Base-by-base conservation (phyloP, 2,797 vertebrate species). In the Acipenser oxyrinchus region DNA sequence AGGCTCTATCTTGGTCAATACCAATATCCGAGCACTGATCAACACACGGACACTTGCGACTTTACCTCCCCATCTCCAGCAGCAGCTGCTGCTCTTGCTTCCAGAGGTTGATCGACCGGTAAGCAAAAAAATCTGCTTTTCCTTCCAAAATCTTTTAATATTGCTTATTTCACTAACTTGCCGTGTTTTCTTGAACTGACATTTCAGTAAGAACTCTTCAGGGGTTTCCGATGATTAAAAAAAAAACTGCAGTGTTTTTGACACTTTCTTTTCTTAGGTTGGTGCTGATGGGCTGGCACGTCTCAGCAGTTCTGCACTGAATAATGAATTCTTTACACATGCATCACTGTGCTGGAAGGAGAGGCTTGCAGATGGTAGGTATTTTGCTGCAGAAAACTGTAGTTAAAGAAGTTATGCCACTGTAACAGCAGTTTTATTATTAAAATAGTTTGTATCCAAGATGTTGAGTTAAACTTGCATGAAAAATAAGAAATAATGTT, bases 311-410 rank as follows among this genome's bases (percentile, higher is more conserved):
- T 98, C 95, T 1, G 97, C 97, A 6, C 91, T 99, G 49, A 99
- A 99, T 78, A 99, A 99, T 0, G 97, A 99, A 65, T 99, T 99
- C 85, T 99, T 99, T 82, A 96, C 97, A 62, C 96, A 98, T 1
- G 95, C 96, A 0, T 97, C 96, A 2, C 96, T 98, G 84, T 96
- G 96, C 82, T 99, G 97, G 97, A 91, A 97, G 57, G 96, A 99
- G 57, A 86, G 97, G 23, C 86, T 99, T 1, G 95, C 93, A 68
- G 97, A 99, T 8, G 97, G 97, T 98, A 71, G 81, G 90, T 68
- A 48, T 5, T 23, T 18, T 7, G 57, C 13, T 2, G 18, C 6
- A 11, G 13, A 12, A 6, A 58, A n/a, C 12, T 58, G 55, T 11
- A 58, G 23, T 37, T 37, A 37, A 37, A 37, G 23, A 37, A 37